These are phyloP conservation scores for Philotrypesis tridentata DNA, from an alignment of 1,140 invertebrate genomes.

Conservation along the genomic window DNA sequence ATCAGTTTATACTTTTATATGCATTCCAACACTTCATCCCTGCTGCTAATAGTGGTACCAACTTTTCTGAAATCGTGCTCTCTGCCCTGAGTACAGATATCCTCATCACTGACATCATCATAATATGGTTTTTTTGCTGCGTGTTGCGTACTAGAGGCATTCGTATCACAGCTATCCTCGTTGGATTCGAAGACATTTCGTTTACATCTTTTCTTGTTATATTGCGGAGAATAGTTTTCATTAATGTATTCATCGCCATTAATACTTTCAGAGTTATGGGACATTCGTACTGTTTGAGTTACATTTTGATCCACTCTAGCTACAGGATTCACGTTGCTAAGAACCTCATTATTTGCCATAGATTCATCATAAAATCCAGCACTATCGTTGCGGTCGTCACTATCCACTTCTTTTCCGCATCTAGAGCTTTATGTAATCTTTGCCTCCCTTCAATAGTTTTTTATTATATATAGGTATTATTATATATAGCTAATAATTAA, in stretches of 20 bases:
- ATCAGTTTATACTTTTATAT: too few species aligned
- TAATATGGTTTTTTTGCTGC: conserved; percentile 65
- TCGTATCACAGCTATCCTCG: conserved; percentile 72
- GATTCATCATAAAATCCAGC: not conserved
- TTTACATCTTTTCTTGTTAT: conserved; percentile 63
- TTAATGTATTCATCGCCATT: conserved; percentile 73
- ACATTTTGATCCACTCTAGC: conserved; percentile 37
- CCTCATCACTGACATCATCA: conserved; percentile 57
- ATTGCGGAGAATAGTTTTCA: conserved; percentile 70
- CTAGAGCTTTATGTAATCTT: too few species aligned
- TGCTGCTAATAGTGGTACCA: conserved; percentile 83
- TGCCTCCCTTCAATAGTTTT: too few species aligned
- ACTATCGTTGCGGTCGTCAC: conserved; percentile 4
- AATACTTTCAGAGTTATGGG: conserved; percentile 63
- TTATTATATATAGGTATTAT: too few species aligned
- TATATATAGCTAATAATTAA: too few species aligned
- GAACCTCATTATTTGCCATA: conserved; percentile 12
- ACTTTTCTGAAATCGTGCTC: conserved; percentile 51
- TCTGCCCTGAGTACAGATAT: conserved; percentile 47
- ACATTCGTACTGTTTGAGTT: not conserved
- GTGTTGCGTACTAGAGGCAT: conserved; percentile 62
- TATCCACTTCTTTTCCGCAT: conserved; percentile 48
- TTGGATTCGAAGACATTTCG: conserved; percentile 58
- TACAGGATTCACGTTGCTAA: not conserved
- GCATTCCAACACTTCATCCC: conserved; percentile 68